Evolutionary conservation across 2,888 invertebrate species (phyloP).

Genomic region (Drosophila tripunctata): DNA sequence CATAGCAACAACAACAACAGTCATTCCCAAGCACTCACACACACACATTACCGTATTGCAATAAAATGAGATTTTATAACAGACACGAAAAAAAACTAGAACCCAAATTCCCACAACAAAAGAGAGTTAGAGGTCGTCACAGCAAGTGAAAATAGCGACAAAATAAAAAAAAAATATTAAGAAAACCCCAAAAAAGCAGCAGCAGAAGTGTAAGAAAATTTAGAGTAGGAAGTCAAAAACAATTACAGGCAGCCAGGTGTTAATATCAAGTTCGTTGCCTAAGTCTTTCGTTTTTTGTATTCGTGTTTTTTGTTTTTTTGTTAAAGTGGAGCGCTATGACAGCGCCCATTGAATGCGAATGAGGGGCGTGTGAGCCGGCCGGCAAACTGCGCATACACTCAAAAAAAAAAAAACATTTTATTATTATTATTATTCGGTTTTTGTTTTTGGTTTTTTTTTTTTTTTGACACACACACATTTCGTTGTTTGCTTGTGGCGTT

Average conservation of each 20-base stretch:
- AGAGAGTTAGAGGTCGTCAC: conserved; percentile 55
- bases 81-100: neutral
- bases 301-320: neutral
- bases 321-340: conserved; percentile 66
- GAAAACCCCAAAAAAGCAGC: neutral
- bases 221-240: conserved; percentile 44
- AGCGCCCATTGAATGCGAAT: conserved; percentile 67
- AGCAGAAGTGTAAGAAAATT: neutral
- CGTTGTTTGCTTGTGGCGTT: conserved; percentile 10
- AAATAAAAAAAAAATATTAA: conserved; percentile 18
- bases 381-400: conserved; percentile 35
- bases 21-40: conserved; percentile 56
- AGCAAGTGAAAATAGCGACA: conserved; percentile 63
- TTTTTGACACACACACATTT: conserved; percentile 50
- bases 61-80: conserved; percentile 75
- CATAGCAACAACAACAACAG: neutral
- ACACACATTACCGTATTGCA: conserved; percentile 54
- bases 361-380: conserved; percentile 72
- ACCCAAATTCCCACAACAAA: conserved; percentile 36
- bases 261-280: conserved; percentile 77
- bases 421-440: conserved; percentile 34
- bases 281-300: conserved; percentile 64
- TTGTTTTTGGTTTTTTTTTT: conserved; percentile 16
- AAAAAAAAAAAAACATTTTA: conserved; percentile 23
- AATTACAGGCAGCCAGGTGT: conserved; percentile 66